Conservation (phyloP, 2,888 invertebrate species). For the Drosophila anceps region DNA sequence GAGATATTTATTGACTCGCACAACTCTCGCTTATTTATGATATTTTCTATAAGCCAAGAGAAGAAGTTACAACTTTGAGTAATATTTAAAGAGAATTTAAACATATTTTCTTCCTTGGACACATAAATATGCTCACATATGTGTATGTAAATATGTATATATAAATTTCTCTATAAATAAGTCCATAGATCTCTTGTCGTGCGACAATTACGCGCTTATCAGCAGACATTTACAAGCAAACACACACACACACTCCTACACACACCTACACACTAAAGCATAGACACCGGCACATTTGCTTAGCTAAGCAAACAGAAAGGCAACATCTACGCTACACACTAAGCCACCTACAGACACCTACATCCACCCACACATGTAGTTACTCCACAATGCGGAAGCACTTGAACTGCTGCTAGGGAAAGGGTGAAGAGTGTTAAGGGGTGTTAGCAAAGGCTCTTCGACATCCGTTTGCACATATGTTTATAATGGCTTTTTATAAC, state of each 20-base stretch:
- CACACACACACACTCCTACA: conserved; percentile 2
- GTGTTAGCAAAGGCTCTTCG: not conserved
- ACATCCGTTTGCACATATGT: conserved; percentile 66
- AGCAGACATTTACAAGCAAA: conserved; percentile 18
- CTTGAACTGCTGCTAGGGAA: conserved; percentile 48
- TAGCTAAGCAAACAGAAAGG: conserved; percentile 44
- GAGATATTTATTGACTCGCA: not conserved
- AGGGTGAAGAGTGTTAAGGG: not conserved
- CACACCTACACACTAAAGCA: conserved; percentile 5
- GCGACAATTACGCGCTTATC: conserved; percentile 40
- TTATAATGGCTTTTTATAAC: conserved; percentile 78
- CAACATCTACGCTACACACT: not conserved
- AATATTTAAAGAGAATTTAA: not conserved
- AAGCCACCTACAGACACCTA: conserved; percentile 18
- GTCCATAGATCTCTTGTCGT: conserved; percentile 6
- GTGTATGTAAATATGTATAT: not conserved
- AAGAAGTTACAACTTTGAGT: too few relatives aligned
- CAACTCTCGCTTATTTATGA: not conserved
- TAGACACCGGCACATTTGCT: conserved; percentile 56
- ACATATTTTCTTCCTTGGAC: not conserved
- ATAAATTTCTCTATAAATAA: conserved; percentile 1
- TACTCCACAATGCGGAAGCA: conserved; percentile 54
- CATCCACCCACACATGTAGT: conserved; percentile 17
- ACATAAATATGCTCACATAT: not conserved
- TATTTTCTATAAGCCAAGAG: not conserved